Evolutionary conservation across 2,113 vertebrate genomes (phyloP), one percentile per base, ranked within the genome.

Genomic region (Bucco capensis): DNA sequence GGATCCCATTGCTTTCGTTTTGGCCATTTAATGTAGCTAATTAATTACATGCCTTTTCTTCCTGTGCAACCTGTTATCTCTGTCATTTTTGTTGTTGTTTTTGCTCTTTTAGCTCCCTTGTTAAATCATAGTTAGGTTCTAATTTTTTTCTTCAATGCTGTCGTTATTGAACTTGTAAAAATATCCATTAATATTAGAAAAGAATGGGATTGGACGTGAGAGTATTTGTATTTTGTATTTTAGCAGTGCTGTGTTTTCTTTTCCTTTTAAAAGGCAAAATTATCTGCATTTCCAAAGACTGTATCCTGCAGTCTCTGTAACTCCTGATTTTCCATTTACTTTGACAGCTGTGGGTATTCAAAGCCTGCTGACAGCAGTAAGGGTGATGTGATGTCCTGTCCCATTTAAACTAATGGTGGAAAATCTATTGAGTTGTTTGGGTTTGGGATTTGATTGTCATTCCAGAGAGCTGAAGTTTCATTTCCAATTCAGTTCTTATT

Each of bases 61-160:
- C 67, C 81, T 94, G 92, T 62, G 6, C 73, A 89, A 92, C 87
- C 37, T 46, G 23, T 96, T 95, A 93, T 96, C 92, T 87, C 89
- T 95, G 42, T 96, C 92, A 83, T 89, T 96, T 94, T 94, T 86
- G 58, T 77, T 89, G 77, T 87, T 75, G 64, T 74, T 88, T 97
- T 95, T 86, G 78, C 81, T 70, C 82, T 69, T 80, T 61, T 66
- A 56, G 51, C 15, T 85, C 38, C 56, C 24, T n/a, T 56, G 60
- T 81, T 86, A 91, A 95, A 88, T 54, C 78, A 54, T 27, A 67
- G 28, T 56, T 62, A 81, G 19, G 4, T 70, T 87, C 37, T 57
- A 8, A 9, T 46, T 66, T 51, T 84, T 62, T 72, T 30, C 12
- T 87, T 78, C 87, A 70, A 62, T 83, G 64, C 65, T 91, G 12